Conservation (phyloP, 2,797 vertebrate species). For the Peromyscus eremicus region DNA sequence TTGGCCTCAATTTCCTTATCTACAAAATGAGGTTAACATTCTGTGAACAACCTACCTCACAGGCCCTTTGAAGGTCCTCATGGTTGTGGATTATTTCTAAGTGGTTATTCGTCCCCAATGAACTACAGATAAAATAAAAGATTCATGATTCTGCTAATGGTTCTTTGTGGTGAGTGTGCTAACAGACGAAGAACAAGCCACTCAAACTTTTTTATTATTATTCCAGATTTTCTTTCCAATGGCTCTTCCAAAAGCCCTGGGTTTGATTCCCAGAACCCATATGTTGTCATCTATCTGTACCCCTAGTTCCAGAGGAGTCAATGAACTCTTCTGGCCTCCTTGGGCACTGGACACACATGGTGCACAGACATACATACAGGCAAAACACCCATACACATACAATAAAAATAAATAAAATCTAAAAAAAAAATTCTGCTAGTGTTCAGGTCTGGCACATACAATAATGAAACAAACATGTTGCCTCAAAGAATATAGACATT, state of each 20-base stretch:
- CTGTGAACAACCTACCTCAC: slow-evolving; percentile 9
- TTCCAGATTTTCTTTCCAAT: slow-evolving; percentile 51
- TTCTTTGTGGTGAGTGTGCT: neutral
- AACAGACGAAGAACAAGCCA: slow-evolving; percentile 38
- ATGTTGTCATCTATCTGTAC: neutral
- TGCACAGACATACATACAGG: neutral
- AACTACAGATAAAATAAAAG: slow-evolving; percentile 37
- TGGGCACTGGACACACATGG: neutral
- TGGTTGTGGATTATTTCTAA: slow-evolving; percentile 34
- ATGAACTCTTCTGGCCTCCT: neutral
- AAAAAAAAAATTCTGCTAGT: slow-evolving; percentile 31
- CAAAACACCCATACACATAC: neutral
- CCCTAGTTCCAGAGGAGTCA: neutral
- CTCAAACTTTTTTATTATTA: neutral
- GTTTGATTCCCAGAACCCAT: neutral
- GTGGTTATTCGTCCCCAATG: slow-evolving; percentile 7
- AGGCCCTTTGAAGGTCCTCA: neutral
- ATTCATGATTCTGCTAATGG: slow-evolving; percentile 43
- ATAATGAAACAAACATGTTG: slow-evolving; percentile 52
- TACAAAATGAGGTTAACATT: slow-evolving; percentile 1
- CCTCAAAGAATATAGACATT: slow-evolving; percentile 38
- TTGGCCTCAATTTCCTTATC: slow-evolving; percentile 62
- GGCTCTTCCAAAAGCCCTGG: neutral
- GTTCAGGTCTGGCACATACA: slow-evolving; percentile 30
- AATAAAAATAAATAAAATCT: neutral